Evolutionary conservation across 2,888 invertebrate species (phyloP), one percentile per base, ranked within the genome.

Genomic region (Lissonota sp.): DNA sequence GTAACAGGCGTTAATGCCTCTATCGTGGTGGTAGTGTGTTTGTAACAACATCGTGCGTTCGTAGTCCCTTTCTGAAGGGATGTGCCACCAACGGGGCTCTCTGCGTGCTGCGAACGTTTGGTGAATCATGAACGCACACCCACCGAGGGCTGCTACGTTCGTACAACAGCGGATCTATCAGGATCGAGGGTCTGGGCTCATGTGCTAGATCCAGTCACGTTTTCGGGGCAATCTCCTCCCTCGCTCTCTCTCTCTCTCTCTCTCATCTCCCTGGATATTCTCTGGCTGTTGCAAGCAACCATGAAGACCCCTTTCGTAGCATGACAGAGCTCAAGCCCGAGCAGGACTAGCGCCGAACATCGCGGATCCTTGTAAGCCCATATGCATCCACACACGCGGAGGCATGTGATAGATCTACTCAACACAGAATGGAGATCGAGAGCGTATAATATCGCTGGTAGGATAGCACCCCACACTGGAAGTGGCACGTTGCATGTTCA

Each of bases 1-100:
- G 83, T 83, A 82, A 85, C 85, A 85, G 82, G 84, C 82, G 82
- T 81, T 85, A 85, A 85, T 84, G 76, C 85, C 83, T 53, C 80
- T 73, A 81, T 79, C 79, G 80, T 40, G 51, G 51, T 77, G 51
- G 39, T 63, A 69, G 78, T 81, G 78, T 80, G 80, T 79, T 69
- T 26, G 37, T 82, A 82, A 74, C 79, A 53, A 78, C 66, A 63
- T 64, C 49, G 46, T 40, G 58, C 39, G 8, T 46, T 53, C 40
- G 7, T 39, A 55, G 14, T 55, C 14, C 14, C 26, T 5, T 10
- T 14, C n/a, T 0, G 8, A 37, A 12, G n/a, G 10, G 51, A 26
- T 26, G 26, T 3, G 26, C 26, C 26, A 26, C 26, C 26, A 26
- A 2, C 26, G 26, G 26, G 26, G 26, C 26, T 26, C 26, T 26